These are phyloP conservation scores for Cotesia chilonis DNA, from an alignment of 1,140 invertebrate genomes.

Conservation along the genomic window DNA sequence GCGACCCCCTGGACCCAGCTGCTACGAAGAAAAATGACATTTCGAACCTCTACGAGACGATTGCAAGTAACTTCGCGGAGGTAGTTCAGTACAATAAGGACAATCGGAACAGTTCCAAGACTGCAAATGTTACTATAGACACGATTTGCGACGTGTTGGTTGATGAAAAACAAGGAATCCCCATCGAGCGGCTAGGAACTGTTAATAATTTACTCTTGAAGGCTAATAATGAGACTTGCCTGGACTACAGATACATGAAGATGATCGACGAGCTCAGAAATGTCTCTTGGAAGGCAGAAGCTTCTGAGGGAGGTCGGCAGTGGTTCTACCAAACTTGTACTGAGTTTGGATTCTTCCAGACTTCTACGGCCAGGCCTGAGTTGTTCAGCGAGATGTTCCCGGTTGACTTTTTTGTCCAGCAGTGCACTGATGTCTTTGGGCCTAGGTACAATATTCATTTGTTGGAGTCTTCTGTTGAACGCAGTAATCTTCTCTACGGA, in stretches of 20 bases:
- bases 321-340: constrained; percentile 97
- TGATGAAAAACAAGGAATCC: constrained; percentile 68
- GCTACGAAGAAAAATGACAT: constrained; percentile 75
- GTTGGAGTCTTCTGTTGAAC: constrained; percentile 70
- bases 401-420: constrained; percentile 80
- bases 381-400: constrained; percentile 84
- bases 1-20: constrained; percentile 74
- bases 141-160: constrained; percentile 80
- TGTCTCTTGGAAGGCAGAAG: constrained; percentile 73
- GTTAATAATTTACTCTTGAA: constrained; percentile 79
- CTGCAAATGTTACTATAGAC: constrained; percentile 82
- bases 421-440: constrained; percentile 87
- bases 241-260: constrained; percentile 84
- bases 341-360: constrained; percentile 95
- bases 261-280: constrained; percentile 79
- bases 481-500: constrained; percentile 85
- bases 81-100: constrained; percentile 96
- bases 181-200: constrained; percentile 75
- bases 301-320: constrained; percentile 76
- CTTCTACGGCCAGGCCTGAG: constrained; percentile 76
- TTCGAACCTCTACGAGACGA: constrained; percentile 79
- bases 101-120: constrained; percentile 75
- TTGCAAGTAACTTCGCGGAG: constrained; percentile 86
- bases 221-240: constrained; percentile 76
- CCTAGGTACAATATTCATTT: constrained; percentile 64